phyloP scores from a whole-genome alignment of 2,113 vertebrate genomes.

The Ctenodactylus gundi region DNA sequence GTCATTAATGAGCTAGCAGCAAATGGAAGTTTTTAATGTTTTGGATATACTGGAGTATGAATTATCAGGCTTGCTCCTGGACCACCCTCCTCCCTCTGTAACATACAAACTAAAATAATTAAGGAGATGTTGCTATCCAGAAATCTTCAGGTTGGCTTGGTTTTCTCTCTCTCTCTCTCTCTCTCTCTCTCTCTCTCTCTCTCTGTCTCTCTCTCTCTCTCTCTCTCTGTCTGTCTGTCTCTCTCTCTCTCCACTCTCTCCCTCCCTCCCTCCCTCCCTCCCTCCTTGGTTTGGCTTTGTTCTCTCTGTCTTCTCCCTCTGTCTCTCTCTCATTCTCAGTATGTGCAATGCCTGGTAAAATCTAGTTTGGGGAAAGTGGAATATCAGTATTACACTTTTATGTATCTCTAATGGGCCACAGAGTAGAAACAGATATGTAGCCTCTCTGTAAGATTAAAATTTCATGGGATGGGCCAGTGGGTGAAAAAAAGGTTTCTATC shows the following conservation, averaged over 20 bases:
- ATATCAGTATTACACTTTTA: not conserved
- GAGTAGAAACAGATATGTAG: not conserved
- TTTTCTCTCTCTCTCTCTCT: not conserved
- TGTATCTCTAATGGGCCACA: not conserved
- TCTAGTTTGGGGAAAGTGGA: not conserved
- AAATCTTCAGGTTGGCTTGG: not conserved
- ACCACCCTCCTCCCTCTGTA: not conserved
- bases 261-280: no score
- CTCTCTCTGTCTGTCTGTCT: not conserved
- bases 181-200: not conserved
- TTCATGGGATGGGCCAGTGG: not conserved
- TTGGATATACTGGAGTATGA: constrained; percentile 6
- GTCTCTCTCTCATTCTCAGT: not conserved
- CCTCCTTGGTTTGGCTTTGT: no score
- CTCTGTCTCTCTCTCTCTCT: not conserved
- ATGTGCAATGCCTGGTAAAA: not conserved
- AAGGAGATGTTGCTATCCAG: not conserved
- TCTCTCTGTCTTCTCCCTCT: no score
- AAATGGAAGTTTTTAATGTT: constrained; percentile 64
- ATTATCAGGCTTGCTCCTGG: not conserved
- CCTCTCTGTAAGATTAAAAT: not conserved
- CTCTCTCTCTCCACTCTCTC: not conserved
- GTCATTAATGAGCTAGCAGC: constrained; percentile 44
- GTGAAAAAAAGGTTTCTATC: not conserved
- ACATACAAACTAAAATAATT: constrained; percentile 2